These are phyloP conservation scores for Sandelia bainsii DNA, from an alignment of 2,797 vertebrate species.

Conservation along the genomic window DNA sequence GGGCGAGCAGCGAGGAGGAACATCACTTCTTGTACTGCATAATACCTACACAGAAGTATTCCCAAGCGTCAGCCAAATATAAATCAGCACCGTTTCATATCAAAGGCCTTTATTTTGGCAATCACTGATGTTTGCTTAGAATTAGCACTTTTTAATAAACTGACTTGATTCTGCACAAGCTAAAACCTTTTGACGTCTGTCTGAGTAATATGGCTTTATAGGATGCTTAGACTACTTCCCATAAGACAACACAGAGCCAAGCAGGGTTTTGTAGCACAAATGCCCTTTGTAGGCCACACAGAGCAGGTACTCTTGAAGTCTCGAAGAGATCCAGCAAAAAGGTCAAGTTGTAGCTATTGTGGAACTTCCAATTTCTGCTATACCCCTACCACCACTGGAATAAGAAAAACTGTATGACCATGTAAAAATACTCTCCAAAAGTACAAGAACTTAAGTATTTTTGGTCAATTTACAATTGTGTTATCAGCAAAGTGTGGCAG, in stretches of 20 bases:
- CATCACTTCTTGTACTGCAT: constrained; percentile 35
- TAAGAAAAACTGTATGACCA: neutral
- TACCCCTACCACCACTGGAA: neutral
- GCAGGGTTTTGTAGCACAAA: constrained; percentile 64
- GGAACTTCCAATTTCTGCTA: constrained; percentile 3
- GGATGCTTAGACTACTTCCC: constrained; percentile 76
- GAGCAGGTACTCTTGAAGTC: constrained; percentile 38
- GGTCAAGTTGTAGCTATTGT: constrained; percentile 40
- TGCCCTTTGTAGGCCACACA: constrained; percentile 60
- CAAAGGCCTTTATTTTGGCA: constrained; percentile 78
- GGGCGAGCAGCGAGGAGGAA: constrained; percentile 57
- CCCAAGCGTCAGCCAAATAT: constrained; percentile 47
- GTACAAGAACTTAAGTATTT: too few relatives aligned
- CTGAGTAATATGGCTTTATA: constrained; percentile 72
- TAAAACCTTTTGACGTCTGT: constrained; percentile 77
- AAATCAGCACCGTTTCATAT: constrained; percentile 76
- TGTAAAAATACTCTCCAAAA: too few relatives aligned
- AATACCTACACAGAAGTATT: constrained; percentile 10
- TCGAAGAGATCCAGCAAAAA: constrained; percentile 14
- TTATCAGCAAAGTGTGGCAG: too few relatives aligned
- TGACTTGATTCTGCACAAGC: constrained; percentile 70
- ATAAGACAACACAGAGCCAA: constrained; percentile 70
- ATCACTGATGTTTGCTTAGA: constrained; percentile 69
- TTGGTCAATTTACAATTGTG: too few relatives aligned
- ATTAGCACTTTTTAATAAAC: constrained; percentile 79